phyloP scores from a whole-genome alignment of 1,140 invertebrate genomes.

The Drosophila subobscura region DNA sequence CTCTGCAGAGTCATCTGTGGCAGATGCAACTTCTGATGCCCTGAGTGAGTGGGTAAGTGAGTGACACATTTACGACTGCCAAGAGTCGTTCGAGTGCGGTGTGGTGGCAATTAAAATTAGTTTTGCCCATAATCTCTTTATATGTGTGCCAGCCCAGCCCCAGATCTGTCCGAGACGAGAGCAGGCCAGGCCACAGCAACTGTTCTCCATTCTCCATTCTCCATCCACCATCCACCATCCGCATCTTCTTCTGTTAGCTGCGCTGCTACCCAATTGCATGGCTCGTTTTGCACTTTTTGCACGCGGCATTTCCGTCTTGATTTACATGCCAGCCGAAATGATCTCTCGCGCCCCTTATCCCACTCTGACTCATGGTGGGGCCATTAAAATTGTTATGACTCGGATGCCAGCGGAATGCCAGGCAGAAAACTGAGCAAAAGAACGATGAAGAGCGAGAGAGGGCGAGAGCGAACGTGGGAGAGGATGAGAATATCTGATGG shows the following conservation, averaged over 20 bases:
- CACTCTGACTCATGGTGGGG: slow-evolving; percentile 14
- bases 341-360: slow-evolving; percentile 18
- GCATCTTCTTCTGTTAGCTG: slow-evolving; percentile 34
- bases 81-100: slow-evolving; percentile 7
- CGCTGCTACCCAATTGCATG: slow-evolving; percentile 71
- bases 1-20: slow-evolving; percentile 23
- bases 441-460: not conserved
- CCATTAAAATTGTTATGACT: slow-evolving; percentile 56
- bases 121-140: slow-evolving; percentile 80
- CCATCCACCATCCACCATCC: not conserved
- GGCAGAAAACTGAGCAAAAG: not conserved
- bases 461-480: not conserved
- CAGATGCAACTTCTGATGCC: slow-evolving; percentile 25
- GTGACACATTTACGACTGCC: slow-evolving; percentile 78
- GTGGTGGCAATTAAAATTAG: slow-evolving; percentile 73
- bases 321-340: slow-evolving; percentile 56
- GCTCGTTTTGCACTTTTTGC: slow-evolving; percentile 76
- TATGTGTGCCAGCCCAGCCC: slow-evolving; percentile 45
- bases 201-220: slow-evolving; percentile 5
- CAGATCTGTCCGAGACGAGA: not conserved
- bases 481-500: not conserved
- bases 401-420: slow-evolving; percentile 19
- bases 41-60: slow-evolving; percentile 52
- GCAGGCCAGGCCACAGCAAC: slow-evolving; percentile 3
- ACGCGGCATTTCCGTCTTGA: slow-evolving; percentile 78